A percentile compares a stretch with the other conserved stretches of the same genome.
Evolutionary conservation across 1,140 invertebrate genomes (phyloP).

Genomic region (Plodia interpunctella): DNA sequence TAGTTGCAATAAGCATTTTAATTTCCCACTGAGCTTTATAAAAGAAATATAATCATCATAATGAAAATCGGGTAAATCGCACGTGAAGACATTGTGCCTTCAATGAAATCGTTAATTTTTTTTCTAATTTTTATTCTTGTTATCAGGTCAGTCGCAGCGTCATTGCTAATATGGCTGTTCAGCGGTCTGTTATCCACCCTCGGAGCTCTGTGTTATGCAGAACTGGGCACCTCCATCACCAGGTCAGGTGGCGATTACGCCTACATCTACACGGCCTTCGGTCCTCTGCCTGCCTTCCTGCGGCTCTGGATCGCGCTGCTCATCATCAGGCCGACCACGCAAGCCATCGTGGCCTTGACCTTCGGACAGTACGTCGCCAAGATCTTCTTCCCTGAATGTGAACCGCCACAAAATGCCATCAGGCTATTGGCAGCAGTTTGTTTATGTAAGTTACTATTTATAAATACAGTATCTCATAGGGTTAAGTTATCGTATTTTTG

Average conservation of each 20-base stretch:
- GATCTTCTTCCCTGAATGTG: slow-evolving; percentile 88
- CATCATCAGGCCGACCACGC: slow-evolving; percentile 89
- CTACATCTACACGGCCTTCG: slow-evolving; percentile 92
- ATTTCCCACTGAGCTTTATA: too few relatives aligned
- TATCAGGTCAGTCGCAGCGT: slow-evolving; percentile 82
- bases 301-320: slow-evolving; percentile 91
- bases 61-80: too few relatives aligned
- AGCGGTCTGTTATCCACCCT: slow-evolving; percentile 86
- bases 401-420: slow-evolving; percentile 81
- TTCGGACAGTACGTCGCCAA: slow-evolving; percentile 89
- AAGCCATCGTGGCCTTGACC: slow-evolving; percentile 90
- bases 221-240: slow-evolving; percentile 88
- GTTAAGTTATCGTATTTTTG: slow-evolving; percentile 2
- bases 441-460: slow-evolving; percentile 81
- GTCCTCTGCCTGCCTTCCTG: slow-evolving; percentile 92
- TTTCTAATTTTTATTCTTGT: slow-evolving; percentile 2
- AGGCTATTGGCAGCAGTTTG: slow-evolving; percentile 85
- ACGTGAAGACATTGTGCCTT: too few relatives aligned
- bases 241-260: slow-evolving; percentile 93
- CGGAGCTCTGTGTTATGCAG: slow-evolving; percentile 90
- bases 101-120: too few relatives aligned
- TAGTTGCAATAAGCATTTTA: too few relatives aligned
- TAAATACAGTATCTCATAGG: not conserved
- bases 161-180: slow-evolving; percentile 84
- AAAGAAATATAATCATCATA: too few relatives aligned